Percentiles rank a stretch among this genome's conserved stretches.
These are phyloP conservation scores for Acromyrmex charruanus DNA, from an alignment of 1,140 invertebrate genomes.

Conservation along the genomic window DNA sequence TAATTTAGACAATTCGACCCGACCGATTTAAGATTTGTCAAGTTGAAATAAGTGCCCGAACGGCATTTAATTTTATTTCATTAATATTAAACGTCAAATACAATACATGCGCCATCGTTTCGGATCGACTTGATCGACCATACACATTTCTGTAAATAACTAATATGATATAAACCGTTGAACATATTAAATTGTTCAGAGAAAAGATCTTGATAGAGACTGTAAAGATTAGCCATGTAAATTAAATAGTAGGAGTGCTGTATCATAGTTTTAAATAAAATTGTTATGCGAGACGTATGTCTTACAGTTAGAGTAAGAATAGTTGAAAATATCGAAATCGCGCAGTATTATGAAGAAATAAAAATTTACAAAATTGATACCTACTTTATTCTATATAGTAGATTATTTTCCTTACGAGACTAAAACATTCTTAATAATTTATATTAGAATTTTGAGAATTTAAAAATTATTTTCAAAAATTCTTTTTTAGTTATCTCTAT, in stretches of 20 bases:
- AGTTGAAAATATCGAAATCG: conserved; percentile 74
- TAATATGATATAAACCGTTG: conserved; percentile 4
- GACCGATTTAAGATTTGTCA: conserved; percentile 55
- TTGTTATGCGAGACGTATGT: conserved; percentile 71
- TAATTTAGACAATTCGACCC: conserved; percentile 65
- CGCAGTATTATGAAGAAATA: conserved; percentile 84
- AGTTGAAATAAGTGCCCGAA: conserved; percentile 22
- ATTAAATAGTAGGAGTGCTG: conserved; percentile 78
- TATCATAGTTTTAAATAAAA: conserved; percentile 80
- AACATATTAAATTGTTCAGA: conserved; percentile 24
- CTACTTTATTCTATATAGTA: neutral
- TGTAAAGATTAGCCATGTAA: conserved; percentile 78
- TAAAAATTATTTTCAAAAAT: neutral
- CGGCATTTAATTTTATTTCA: conserved; percentile 62
- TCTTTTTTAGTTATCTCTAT: neutral
- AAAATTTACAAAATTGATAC: conserved; percentile 64
- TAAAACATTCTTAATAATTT: neutral
- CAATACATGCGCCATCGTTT: neutral
- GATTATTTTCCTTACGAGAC: neutral
- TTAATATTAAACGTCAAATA: neutral
- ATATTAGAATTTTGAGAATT: neutral
- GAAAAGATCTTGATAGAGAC: conserved; percentile 65
- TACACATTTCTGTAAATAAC: conserved; percentile 40
- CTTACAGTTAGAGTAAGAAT: conserved; percentile 61
- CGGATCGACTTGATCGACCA: conserved; percentile 34